phyloP scores from a whole-genome alignment of 2,113 vertebrate species.

The Furnarius figulus region DNA sequence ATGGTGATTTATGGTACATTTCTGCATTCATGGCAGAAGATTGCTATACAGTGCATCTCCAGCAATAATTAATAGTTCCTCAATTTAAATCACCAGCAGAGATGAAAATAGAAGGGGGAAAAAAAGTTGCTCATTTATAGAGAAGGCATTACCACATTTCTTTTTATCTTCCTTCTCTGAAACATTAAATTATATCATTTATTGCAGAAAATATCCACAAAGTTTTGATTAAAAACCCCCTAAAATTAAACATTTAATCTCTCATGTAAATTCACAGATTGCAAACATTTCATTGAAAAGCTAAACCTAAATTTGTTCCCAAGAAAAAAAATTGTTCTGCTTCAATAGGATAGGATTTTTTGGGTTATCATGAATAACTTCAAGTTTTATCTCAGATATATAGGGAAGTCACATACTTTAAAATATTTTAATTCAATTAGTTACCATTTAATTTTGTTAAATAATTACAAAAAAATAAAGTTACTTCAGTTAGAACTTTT shows the following conservation, averaged over 20 bases:
- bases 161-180: neutral
- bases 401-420: neutral
- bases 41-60: neutral
- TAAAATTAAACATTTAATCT: neutral
- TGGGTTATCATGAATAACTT: neutral
- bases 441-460: neutral
- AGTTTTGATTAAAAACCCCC: neutral
- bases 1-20: neutral
- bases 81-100: neutral
- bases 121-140: neutral
- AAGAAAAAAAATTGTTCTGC: neutral
- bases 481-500: neutral
- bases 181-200: neutral
- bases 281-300: neutral
- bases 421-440: neutral
- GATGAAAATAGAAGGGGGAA: neutral
- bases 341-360: neutral
- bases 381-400: neutral
- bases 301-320: neutral
- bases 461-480: too few relatives aligned
- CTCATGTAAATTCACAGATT: neutral
- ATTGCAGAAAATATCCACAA: neutral
- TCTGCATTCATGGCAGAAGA: neutral
- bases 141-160: neutral
- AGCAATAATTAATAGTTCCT: neutral